phyloP scores from a whole-genome alignment of 2,888 invertebrate species.

The Drosophila multiciliata region DNA sequence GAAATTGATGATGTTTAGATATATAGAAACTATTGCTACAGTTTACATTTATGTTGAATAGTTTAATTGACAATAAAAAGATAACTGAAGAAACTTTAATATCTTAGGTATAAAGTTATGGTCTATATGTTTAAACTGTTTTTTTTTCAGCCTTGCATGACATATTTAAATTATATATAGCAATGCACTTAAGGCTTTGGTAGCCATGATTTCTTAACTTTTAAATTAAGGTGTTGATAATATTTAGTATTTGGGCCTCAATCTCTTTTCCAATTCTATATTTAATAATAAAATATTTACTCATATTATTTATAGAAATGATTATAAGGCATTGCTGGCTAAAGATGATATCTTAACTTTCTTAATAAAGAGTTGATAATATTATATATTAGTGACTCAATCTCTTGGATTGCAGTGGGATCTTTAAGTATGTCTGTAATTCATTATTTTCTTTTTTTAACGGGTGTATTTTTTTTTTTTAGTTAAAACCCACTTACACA shows the following conservation, averaged over 20 bases:
- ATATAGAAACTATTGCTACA: neutral
- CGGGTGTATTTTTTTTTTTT: neutral
- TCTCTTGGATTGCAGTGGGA: neutral
- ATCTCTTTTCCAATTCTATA: neutral
- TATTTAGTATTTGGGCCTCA: neutral
- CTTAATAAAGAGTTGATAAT: neutral
- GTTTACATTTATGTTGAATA: neutral
- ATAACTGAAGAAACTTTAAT: neutral
- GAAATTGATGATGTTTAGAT: neutral
- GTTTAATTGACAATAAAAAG: neutral
- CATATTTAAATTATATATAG: neutral
- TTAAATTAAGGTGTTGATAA: neutral
- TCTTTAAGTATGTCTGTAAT: neutral
- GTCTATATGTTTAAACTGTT: neutral
- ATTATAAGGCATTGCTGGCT: accelerated
- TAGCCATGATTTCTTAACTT: neutral
- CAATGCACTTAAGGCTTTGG: no score
- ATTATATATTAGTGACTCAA: neutral
- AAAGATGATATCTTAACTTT: neutral
- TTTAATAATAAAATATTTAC: neutral
- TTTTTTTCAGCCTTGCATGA: neutral
- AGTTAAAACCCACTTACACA: constrained; percentile 87
- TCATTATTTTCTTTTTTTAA: no score
- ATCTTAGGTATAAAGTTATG: neutral
- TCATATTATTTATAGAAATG: neutral